Conservation (phyloP, 2,797 vertebrate genomes). For the Ptychadena robeensis region DNA sequence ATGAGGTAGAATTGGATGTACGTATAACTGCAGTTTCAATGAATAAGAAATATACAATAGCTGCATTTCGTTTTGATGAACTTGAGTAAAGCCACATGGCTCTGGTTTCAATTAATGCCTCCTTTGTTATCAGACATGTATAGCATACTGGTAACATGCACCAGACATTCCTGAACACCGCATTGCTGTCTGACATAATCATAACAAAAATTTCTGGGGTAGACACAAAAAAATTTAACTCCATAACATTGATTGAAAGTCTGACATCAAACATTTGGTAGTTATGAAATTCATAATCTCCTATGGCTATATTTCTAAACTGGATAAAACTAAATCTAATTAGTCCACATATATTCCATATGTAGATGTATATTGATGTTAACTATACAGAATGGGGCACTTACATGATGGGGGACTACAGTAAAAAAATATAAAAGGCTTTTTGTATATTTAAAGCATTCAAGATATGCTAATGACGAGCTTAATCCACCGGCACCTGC, state of each 20-base stretch:
- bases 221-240: background rate
- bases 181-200: background rate
- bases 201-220: background rate
- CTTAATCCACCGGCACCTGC: conserved; percentile 23
- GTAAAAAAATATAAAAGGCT: background rate
- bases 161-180: background rate
- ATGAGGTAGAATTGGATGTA: too few relatives aligned
- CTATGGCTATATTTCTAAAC: background rate
- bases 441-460: conserved; percentile 6
- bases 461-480: conserved; percentile 25
- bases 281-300: background rate
- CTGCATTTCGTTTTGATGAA: background rate
- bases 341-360: background rate
- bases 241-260: too few relatives aligned
- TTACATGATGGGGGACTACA: background rate
- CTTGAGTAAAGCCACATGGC: background rate
- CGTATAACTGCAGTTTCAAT: background rate
- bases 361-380: too few relatives aligned
- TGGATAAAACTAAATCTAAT: background rate
- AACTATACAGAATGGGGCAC: background rate
- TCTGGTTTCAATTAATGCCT: background rate
- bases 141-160: background rate
- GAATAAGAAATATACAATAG: background rate
- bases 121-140: conserved; percentile 9
- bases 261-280: too few relatives aligned